Evolutionary conservation across 2,797 vertebrate genomes (phyloP).

Genomic region (Tenualosa thibaudeaui): DNA sequence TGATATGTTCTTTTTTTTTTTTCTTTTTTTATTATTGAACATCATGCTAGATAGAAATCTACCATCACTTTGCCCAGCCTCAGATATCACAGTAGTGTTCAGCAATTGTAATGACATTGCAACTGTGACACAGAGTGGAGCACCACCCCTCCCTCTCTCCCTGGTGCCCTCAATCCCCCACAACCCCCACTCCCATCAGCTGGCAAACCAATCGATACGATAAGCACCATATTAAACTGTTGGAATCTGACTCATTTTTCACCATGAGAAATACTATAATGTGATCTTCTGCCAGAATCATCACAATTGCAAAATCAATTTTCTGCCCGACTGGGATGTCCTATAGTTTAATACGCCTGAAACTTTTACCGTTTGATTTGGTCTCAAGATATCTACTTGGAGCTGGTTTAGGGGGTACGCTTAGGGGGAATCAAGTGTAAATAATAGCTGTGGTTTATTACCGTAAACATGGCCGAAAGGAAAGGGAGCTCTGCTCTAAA

Average conservation of each 20-base stretch:
- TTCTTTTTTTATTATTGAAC: not conserved
- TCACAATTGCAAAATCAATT: conserved; percentile 59
- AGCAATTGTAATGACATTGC: not conserved
- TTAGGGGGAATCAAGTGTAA: conserved; percentile 29
- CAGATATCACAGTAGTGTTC: not conserved
- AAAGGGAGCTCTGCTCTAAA: conserved; percentile 34
- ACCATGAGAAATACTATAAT: conserved; percentile 46
- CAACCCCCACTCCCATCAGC: conserved; percentile 33
- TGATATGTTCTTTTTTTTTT: too few relatives aligned
- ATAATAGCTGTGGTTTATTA: conserved; percentile 40
- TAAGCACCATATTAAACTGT: conserved; percentile 53
- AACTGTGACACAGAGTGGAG: not conserved
- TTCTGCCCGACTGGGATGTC: conserved; percentile 50
- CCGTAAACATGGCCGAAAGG: conserved; percentile 44
- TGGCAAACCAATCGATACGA: conserved; percentile 57
- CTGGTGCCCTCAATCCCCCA: conserved; percentile 21
- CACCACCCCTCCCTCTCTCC: conserved; percentile 9
- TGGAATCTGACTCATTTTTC: conserved; percentile 47
- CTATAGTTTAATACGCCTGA: conserved; percentile 46
- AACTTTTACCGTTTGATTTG: conserved; percentile 41
- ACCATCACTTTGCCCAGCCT: not conserved
- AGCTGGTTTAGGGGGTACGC: not conserved
- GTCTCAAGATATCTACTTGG: conserved; percentile 8
- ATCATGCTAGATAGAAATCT: not conserved
- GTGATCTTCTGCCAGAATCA: conserved; percentile 53